Evolutionary conservation across 2,797 vertebrate genomes (phyloP).

Genomic region (Nyctibius grandis): DNA sequence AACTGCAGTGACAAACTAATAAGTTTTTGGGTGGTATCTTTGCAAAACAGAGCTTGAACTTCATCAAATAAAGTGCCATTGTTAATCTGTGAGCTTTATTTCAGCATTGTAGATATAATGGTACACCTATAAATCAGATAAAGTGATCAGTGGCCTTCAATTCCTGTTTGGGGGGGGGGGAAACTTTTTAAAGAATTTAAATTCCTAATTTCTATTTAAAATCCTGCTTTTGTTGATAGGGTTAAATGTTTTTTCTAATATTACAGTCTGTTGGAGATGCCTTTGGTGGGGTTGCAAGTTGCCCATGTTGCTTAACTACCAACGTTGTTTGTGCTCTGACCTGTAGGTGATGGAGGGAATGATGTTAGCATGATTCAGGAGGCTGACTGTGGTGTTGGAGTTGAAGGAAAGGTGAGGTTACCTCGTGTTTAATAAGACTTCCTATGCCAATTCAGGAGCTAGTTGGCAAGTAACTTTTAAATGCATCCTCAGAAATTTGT

Average conservation of each 20-base stretch:
- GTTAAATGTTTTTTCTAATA: not conserved
- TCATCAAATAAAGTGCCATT: not conserved
- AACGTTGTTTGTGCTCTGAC: not conserved
- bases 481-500: not conserved
- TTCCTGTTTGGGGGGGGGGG: too few relatives aligned
- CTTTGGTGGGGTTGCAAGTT: not conserved
- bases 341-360: slow-evolving; percentile 95
- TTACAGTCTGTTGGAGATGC: not conserved
- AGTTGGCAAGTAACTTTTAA: not conserved
- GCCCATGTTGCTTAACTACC: not conserved
- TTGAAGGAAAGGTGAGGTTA: slow-evolving; percentile 95
- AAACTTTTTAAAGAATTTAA: not conserved
- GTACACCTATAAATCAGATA: not conserved
- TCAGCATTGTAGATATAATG: not conserved
- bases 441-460: not conserved
- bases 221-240: not conserved
- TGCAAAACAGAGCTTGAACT: not conserved
- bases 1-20: rapidly evolving
- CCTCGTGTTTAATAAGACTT: not conserved
- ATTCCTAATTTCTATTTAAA: not conserved
- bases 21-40: not conserved
- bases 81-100: not conserved
- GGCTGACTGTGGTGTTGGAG: slow-evolving; percentile 96
- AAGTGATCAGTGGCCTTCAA: not conserved
- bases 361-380: slow-evolving; percentile 99